Evolutionary conservation across 2,113 vertebrate genomes (phyloP), one percentile per base, ranked within the genome.

Genomic region (Notarius lentiginosus): DNA sequence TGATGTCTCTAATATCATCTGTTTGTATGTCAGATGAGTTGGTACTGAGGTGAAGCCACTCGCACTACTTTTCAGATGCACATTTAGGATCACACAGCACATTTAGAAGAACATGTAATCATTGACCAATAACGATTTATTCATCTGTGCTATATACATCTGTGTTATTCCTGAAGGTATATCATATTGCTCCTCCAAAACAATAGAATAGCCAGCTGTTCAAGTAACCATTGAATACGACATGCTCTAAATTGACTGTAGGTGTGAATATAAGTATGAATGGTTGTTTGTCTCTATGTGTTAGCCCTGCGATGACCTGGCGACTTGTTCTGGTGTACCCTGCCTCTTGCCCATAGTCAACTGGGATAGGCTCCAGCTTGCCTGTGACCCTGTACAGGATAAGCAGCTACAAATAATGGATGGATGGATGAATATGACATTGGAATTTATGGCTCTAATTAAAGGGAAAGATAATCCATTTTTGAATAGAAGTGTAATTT

Each of bases 391-490:
- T 41, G 41, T 41, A 41, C 41, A 41, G 41, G 41, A 41, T 41
- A 41, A 41, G 41, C 4, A 41, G 41, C 41, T 41, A 41, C 41
- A 41, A 4, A 41, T 41, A 41, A 41, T 41, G 41, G 41, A 41
- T 41, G 34, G 34, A 41, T 41, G 41, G 41, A 41, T 41, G 34
- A 41, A 41, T 41, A 41, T 41, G 1, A 51, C 47, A 51, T n/a
- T 76, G 4, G 20, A 86, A 70, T 70, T 55, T 61, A 34, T 82
- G n/a, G 7, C 49, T 73, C 17, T 73, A 18, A 58, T 49, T 73
- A 51, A 51, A 63, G 55, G 66, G 24, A 86, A 86, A 20, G 41
- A 53, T 79, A 86, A 86, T 86, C 65, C n/a, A 34, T 86, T 86
- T 81, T 86, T 55, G n/a, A 81, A 81, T 60, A 81, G 47, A 65